Evolutionary conservation across 1,140 invertebrate genomes (phyloP).

Genomic region (Pissodes strobi): DNA sequence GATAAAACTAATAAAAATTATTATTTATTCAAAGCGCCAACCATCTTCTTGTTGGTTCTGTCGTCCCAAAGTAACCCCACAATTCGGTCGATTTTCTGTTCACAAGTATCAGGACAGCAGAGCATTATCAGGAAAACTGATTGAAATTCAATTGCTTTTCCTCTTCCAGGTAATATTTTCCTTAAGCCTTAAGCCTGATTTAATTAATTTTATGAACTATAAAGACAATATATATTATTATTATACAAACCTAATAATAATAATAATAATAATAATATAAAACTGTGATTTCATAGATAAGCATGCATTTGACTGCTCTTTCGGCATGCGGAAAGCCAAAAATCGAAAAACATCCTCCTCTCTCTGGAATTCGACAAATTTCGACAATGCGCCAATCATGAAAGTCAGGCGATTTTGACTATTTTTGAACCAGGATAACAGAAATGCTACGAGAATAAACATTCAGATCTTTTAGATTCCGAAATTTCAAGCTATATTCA

Average conservation of each 20-base stretch:
- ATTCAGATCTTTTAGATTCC: no score
- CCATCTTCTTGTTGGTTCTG: no score
- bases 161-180: neutral
- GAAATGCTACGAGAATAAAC: no score
- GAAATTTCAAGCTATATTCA: no score
- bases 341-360: neutral
- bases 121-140: neutral
- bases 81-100: conserved; percentile 7
- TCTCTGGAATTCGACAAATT: neutral
- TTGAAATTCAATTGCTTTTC: neutral
- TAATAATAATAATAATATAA: neutral
- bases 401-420: conserved; percentile 5
- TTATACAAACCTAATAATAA: neutral
- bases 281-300: neutral
- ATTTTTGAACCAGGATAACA: conserved; percentile 1
- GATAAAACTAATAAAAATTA: no score
- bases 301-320: neutral
- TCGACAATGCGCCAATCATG: conserved; percentile 1
- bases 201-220: neutral
- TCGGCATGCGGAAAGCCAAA: neutral
- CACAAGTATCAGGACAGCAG: neutral
- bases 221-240: neutral
- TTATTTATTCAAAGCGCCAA: no score
- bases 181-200: neutral
- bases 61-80: neutral